phyloP scores from a whole-genome alignment of 2,113 vertebrate genomes.

The Notarius lentiginosus region DNA sequence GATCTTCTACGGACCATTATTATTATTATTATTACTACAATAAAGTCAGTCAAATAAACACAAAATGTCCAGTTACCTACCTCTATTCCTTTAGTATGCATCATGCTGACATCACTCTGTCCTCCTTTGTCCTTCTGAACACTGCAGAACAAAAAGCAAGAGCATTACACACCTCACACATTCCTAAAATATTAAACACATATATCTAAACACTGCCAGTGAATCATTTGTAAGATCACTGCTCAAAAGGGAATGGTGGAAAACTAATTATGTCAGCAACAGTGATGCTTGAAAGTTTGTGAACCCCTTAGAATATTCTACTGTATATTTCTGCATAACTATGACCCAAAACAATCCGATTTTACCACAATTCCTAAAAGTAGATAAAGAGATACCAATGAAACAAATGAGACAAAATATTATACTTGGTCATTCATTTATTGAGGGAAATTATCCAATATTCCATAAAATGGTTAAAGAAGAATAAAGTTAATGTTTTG shows the following conservation, averaged over 20 bases:
- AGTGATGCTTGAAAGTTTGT: too few relatives aligned
- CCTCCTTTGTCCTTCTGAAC: slow-evolving; percentile 24
- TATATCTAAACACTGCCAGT: too few relatives aligned
- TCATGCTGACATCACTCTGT: slow-evolving; percentile 25
- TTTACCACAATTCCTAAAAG: too few relatives aligned
- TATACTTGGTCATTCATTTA: too few relatives aligned
- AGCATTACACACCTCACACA: background rate
- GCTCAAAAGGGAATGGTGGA: background rate
- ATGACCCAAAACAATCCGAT: too few relatives aligned
- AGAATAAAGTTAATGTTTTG: too few relatives aligned
- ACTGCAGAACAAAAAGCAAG: slow-evolving; percentile 20
- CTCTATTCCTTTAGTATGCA: slow-evolving; percentile 30
- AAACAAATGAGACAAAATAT: too few relatives aligned
- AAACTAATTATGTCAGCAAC: background rate
- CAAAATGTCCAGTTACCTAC: slow-evolving; percentile 5
- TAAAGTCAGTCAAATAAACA: background rate
- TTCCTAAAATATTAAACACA: background rate
- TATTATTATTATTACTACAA: background rate
- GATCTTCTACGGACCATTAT: background rate
- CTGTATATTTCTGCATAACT: too few relatives aligned
- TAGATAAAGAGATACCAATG: too few relatives aligned
- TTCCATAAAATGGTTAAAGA: too few relatives aligned
- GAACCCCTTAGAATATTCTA: too few relatives aligned
- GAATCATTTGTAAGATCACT: background rate
- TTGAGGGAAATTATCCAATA: too few relatives aligned